phyloP scores from a whole-genome alignment of 2,888 invertebrate species.

The Meganola albula region DNA sequence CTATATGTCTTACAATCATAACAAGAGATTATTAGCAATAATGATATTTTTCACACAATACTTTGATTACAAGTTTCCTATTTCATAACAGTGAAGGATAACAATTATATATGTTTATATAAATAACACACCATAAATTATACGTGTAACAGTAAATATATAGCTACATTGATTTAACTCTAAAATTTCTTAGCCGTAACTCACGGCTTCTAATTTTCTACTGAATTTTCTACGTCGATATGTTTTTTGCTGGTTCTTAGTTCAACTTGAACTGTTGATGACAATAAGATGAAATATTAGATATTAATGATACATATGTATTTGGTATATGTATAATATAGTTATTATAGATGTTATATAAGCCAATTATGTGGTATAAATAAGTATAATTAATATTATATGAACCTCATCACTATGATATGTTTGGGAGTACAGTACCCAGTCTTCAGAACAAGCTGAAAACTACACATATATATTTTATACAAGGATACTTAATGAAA shows the following conservation, averaged over 20 bases:
- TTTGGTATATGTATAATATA: background rate
- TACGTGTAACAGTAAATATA: constrained; percentile 37
- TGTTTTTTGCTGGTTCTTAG: constrained; percentile 55
- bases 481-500: too few species aligned
- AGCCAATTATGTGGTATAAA: too few species aligned
- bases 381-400: too few species aligned
- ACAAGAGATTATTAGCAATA: too few species aligned
- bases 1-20: too few species aligned
- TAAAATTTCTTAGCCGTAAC: constrained; percentile 50
- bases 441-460: too few species aligned
- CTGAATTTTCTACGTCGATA: constrained; percentile 45
- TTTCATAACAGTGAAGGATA: constrained; percentile 36
- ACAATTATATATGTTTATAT: constrained; percentile 34
- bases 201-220: constrained; percentile 29
- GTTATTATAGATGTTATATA: too few species aligned
- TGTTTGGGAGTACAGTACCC: too few species aligned
- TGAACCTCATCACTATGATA: too few species aligned
- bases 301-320: background rate
- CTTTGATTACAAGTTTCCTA: too few species aligned
- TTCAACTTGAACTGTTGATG: constrained; percentile 17
- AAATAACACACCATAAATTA: constrained; percentile 34
- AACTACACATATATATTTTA: too few species aligned
- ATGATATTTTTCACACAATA: too few species aligned
- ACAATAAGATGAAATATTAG: constrained; percentile 8
- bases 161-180: constrained; percentile 40